Base-by-base conservation (phyloP, 2,888 invertebrate species). In the Thereva nobilitata region DNA sequence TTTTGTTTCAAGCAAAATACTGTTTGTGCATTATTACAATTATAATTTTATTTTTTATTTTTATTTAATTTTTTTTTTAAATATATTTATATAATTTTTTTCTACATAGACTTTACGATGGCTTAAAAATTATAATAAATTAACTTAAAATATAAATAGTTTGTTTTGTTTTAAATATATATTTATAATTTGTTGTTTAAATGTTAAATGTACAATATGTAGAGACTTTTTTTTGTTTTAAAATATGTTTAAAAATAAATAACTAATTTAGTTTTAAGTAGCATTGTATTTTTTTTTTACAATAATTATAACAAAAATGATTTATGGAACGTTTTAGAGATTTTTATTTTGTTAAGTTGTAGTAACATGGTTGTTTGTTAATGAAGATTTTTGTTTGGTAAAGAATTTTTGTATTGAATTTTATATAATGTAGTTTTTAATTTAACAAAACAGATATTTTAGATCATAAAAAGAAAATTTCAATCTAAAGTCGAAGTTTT, bases 11-110 rank as follows among this genome's bases (percentile, higher is more conserved):
- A 53, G 64, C 64, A 64, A 64, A 64, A 64, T 64, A 64, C 64
- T 64, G 64, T 64, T 64, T 64, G 64, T 64, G 64, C 64, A 64
- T 64, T 37, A 53, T 23, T 64, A 53, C 53, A 64, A 44, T 53
- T 53, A 56, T 44, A 8, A 7, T 44, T 44, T 7, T 44, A 52
- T 44, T 53, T 44, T 44, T 7, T 44, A 52, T 44, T 53, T 42
- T 42, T 35, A n/a, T 64, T 45, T 64, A 53, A 38, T 54, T 34
- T 35, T 35, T 44, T 42, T 40, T 64, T 54, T 64, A 64, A 53
- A 44, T 64, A 53, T 37, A 53, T 44, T 64, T 45, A 53, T 44
- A 54, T 53, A 54, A 64, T 54, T 34, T 35, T 35, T 44, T 42
- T 40, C 54, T 54, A 54, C 53, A 53, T 44, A 54, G 45, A 42